Percentiles rank a stretch among this genome's conserved stretches.
phyloP scores from a whole-genome alignment of 2,797 vertebrate genomes.

The Sardinella longiceps region DNA sequence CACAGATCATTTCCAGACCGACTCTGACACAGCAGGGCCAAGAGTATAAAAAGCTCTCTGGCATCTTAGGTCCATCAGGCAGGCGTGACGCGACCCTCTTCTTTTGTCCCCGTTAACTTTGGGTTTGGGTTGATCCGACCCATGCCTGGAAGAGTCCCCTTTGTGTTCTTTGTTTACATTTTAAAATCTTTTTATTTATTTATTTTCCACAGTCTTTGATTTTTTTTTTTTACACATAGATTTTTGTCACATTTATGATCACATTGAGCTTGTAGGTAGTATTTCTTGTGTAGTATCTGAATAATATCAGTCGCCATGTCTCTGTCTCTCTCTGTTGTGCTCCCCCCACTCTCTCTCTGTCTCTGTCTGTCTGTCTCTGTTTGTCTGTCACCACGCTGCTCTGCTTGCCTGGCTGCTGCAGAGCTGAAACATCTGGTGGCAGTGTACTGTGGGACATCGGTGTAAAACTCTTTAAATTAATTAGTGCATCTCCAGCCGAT shows the following conservation, averaged over 20 bases:
- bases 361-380: not conserved
- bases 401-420: not conserved
- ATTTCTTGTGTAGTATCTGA: conserved; percentile 36
- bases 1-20: conserved; percentile 68
- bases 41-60: conserved; percentile 32
- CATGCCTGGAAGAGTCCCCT: not conserved
- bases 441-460: conserved; percentile 55
- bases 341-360: not conserved
- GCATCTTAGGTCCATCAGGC: conserved; percentile 37
- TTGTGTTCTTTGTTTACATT: not conserved
- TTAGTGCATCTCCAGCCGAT: conserved; percentile 70
- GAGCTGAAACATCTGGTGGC: conserved; percentile 67
- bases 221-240: not conserved
- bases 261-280: too few relatives aligned
- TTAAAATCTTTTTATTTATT: not conserved
- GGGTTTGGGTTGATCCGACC: not conserved
- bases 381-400: not conserved
- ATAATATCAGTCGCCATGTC: too few relatives aligned
- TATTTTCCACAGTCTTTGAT: too few relatives aligned
- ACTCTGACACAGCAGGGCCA: conserved; percentile 51
- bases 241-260: not conserved
- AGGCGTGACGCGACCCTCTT: not conserved
- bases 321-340: not conserved
- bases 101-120: conserved; percentile 9
- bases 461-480: conserved; percentile 74